Percentiles rank a stretch among this genome's conserved stretches.
Evolutionary conservation across 2,888 invertebrate species (phyloP).

Genomic region (Agrotis clavis): DNA sequence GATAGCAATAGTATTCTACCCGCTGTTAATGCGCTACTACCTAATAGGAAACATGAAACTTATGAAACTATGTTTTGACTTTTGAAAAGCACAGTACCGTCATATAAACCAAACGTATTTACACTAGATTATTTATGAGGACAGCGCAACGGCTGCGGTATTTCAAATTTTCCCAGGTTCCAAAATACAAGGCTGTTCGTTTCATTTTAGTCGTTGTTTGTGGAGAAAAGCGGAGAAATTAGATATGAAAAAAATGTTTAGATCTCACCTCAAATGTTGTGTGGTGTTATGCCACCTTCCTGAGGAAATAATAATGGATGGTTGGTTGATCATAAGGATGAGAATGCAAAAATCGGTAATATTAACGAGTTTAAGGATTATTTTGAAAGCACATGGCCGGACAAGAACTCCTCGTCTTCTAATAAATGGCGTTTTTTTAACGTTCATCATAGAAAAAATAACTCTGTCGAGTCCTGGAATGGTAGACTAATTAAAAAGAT

Average conservation of each 20-base stretch:
- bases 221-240: conserved; percentile 2
- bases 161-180: not conserved
- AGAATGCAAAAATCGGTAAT: not conserved
- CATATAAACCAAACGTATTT: not conserved
- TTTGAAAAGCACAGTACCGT: not conserved
- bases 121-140: not conserved
- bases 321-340: not conserved
- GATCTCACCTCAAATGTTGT: not conserved
- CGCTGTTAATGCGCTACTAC: too few relatives aligned
- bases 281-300: not conserved
- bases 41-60: not conserved
- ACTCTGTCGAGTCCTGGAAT: not conserved
- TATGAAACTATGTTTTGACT: not conserved
- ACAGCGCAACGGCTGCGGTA: not conserved
- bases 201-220: conserved; percentile 5
- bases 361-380: not conserved
- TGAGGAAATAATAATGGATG: not conserved
- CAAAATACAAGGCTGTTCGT: not conserved
- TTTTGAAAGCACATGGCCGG: not conserved
- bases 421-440: not conserved
- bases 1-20: conserved; percentile 9
- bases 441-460: not conserved
- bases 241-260: not conserved
- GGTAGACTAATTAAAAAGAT: not conserved
- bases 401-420: not conserved